A percentile compares a stretch with the other conserved stretches of the same genome.
Evolutionary conservation across 2,888 invertebrate species (phyloP).

Genomic region (Leptopilina drosophilae): DNA sequence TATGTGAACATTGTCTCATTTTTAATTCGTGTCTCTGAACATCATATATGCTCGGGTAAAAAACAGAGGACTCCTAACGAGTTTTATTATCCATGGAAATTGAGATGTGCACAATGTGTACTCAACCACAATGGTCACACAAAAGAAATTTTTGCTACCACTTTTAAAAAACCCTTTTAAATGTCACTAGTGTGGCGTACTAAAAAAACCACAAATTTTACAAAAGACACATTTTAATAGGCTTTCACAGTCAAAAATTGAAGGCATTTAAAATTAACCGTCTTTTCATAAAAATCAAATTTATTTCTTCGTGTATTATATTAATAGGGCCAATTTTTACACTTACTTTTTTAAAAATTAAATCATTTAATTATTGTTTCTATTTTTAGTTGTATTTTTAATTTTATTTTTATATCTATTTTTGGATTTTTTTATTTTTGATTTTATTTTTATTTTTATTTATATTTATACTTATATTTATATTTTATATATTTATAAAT

Average conservation of each 20-base stretch:
- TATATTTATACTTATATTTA: no score
- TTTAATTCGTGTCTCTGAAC: background rate
- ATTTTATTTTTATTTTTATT: no score
- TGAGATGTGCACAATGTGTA: conserved; percentile 19
- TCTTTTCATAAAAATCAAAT: no score
- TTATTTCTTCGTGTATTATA: no score
- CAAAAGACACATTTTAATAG: conserved; percentile 3
- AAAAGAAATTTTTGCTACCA: conserved; percentile 24
- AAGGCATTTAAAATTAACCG: no score
- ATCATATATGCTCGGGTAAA: conserved; percentile 1
- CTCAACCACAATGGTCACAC: conserved; percentile 23
- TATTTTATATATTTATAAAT: no score
- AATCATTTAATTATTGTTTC: no score
- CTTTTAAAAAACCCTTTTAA: background rate
- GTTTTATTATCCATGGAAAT: conserved; percentile 33
- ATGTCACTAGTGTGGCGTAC: background rate
- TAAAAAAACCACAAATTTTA: background rate
- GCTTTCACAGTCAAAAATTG: background rate
- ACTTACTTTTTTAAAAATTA: no score
- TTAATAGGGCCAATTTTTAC: no score
- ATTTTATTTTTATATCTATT: no score
- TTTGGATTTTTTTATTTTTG: no score
- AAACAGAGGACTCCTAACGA: conserved; percentile 27
- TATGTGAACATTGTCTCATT: conserved; percentile 21
- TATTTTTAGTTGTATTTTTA: no score